phyloP scores from a whole-genome alignment of 2,888 invertebrate species.

The Yponomeuta cagnagella region DNA sequence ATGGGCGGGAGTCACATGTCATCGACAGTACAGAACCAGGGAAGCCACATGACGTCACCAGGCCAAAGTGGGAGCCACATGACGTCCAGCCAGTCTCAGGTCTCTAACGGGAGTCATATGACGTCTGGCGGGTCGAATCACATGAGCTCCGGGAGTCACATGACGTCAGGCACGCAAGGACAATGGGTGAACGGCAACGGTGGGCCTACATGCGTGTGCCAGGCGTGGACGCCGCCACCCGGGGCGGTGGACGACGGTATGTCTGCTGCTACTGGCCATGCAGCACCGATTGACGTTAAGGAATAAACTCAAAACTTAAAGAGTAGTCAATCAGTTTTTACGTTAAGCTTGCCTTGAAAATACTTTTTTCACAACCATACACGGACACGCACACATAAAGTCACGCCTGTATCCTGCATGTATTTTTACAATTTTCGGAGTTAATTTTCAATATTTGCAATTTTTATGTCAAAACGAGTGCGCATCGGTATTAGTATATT shows the following conservation, averaged over 20 bases:
- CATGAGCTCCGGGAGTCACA: neutral
- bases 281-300: neutral
- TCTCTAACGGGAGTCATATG: slow-evolving; percentile 6
- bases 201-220: slow-evolving; percentile 61
- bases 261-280: neutral
- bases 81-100: neutral
- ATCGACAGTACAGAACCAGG: neutral
- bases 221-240: slow-evolving; percentile 58
- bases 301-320: neutral
- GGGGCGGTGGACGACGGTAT: slow-evolving; percentile 25
- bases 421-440: no score
- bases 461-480: no score
- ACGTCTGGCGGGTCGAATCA: slow-evolving; percentile 3
- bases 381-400: no score
- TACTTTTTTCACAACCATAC: no score
- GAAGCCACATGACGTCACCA: neutral
- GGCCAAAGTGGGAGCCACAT: slow-evolving; percentile 11
- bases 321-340: no score
- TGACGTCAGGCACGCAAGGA: slow-evolving; percentile 30
- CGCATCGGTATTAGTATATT: no score
- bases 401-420: no score
- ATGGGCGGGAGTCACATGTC: neutral
- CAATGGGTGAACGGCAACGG: slow-evolving; percentile 29
- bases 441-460: no score
- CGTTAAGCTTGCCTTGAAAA: no score